Evolutionary conservation across 2,797 vertebrate genomes (phyloP).

Genomic region (Aeoliscus strigatus): DNA sequence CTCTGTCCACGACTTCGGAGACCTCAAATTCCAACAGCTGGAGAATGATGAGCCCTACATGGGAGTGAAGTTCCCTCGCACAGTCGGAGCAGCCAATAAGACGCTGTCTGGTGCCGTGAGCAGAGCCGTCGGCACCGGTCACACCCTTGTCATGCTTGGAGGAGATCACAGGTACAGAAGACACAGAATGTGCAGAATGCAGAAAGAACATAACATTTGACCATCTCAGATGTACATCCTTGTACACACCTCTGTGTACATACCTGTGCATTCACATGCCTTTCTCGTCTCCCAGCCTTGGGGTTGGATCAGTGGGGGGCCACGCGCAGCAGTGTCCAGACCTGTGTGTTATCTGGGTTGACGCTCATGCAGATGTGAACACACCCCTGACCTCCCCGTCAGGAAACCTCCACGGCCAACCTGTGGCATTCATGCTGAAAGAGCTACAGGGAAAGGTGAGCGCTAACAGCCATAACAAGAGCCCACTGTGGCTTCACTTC

Average conservation of each 20-base stretch:
- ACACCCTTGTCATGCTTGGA: slow-evolving; percentile 88
- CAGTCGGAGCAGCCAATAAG: slow-evolving; percentile 86
- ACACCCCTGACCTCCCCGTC: slow-evolving; percentile 88
- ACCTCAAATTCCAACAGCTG: slow-evolving; percentile 84
- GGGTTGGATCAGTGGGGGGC: slow-evolving; percentile 88
- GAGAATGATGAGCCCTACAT: slow-evolving; percentile 89
- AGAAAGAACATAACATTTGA: too few species aligned
- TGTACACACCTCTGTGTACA: neutral
- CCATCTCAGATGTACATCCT: neutral
- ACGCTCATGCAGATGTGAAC: slow-evolving; percentile 94
- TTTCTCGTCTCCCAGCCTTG: slow-evolving; percentile 76
- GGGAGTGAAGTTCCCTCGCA: slow-evolving; percentile 83
- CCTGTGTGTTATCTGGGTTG: slow-evolving; percentile 94
- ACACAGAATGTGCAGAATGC: too few species aligned
- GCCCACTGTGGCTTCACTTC: too few species aligned
- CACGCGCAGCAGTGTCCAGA: slow-evolving; percentile 87
- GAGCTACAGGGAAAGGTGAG: slow-evolving; percentile 92
- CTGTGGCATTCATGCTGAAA: slow-evolving; percentile 91
- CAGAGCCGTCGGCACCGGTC: slow-evolving; percentile 81
- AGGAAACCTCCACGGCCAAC: slow-evolving; percentile 93
- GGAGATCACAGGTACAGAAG: slow-evolving; percentile 91
- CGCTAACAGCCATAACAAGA: too few species aligned
- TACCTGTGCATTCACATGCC: neutral
- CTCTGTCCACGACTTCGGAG: slow-evolving; percentile 88
- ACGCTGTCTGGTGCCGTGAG: slow-evolving; percentile 82